Base-by-base conservation (phyloP, 2,113 vertebrate species). In the Orientallactaga bullata region DNA sequence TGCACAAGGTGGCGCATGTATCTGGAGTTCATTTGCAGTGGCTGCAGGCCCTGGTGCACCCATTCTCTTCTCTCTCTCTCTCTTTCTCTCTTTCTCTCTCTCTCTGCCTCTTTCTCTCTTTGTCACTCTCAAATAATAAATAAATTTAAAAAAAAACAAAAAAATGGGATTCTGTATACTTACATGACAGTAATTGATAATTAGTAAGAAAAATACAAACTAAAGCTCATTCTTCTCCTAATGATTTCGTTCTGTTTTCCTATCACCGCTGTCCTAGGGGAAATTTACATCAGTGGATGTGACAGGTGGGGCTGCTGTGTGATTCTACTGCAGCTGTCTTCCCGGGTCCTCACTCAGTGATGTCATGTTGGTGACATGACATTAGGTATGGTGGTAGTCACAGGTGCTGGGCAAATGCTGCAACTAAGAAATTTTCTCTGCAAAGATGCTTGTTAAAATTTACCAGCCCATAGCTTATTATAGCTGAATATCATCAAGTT, bases 291-390 rank as follows among this genome's bases (percentile, higher is more conserved):
- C 13, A 72, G 3, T 37, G 20, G 18, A 66, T 10, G 7, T 35
- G 16, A n/a, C 8, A 73, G 69, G 16, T 35, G 47, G 26, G 65
- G 35, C 0, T 83, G 20, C 51, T n/a, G 0, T 2, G 5, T 1
- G 8, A 55, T 9, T 3, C 23, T 12, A 1, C 1, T 42, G 10
- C 3, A 55, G 18, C 12, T 30, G 1, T 5, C 6, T 8, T 55
- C 12, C 51, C 30, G 78, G 42, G n/a, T 28, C 21, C 9, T 0
- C 20, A 1, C 16, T 88, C 24, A 55, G 17, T 26, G 32, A 88
- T 13, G 4, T 21, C 35, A 32, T 28, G 30, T 20, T 3, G 2
- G 16, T 73, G n/a, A 76, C 5, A 28, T 81, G 51, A 42, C 6
- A 82, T 58, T n/a, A 86, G n/a, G 2, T 16, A 16, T 1, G 17